phyloP scores from a whole-genome alignment of 1,140 invertebrate species.

The Drosophila ananassae region DNA sequence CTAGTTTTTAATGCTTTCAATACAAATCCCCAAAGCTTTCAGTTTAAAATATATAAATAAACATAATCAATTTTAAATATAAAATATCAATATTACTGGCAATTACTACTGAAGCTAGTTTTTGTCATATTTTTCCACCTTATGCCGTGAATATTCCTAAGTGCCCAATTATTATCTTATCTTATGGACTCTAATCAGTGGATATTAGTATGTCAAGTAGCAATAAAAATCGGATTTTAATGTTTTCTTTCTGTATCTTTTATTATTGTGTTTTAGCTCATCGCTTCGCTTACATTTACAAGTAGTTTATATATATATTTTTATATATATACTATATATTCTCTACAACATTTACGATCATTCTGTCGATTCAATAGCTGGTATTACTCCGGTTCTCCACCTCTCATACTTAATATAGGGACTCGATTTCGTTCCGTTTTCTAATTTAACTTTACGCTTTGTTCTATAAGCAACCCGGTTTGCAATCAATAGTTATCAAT shows the following conservation, averaged over 20 bases:
- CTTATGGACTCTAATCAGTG: background rate
- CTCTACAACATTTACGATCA: slow-evolving; percentile 78
- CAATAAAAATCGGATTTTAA: background rate
- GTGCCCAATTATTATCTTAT: too few species aligned
- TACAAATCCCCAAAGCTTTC: too few species aligned
- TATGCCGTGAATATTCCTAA: too few species aligned
- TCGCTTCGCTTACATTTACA: slow-evolving; percentile 76
- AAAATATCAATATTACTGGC: too few species aligned
- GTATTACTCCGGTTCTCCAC: slow-evolving; percentile 52
- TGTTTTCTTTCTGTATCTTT: slow-evolving; percentile 52
- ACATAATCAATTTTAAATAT: too few species aligned
- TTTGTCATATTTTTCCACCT: too few species aligned
- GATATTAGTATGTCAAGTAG: background rate
- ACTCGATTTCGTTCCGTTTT: slow-evolving; percentile 60
- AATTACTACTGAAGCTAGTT: too few species aligned
- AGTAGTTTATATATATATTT: slow-evolving; percentile 73
- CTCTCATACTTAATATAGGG: slow-evolving; percentile 65
- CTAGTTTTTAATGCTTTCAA: too few species aligned
- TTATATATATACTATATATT: slow-evolving; percentile 78
- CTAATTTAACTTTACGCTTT: slow-evolving; percentile 49
- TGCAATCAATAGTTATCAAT: slow-evolving; percentile 21
- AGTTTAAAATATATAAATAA: too few species aligned
- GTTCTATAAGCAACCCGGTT: slow-evolving; percentile 76
- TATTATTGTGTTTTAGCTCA: slow-evolving; percentile 71
- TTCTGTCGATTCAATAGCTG: slow-evolving; percentile 62